Conservation (phyloP, 2,797 vertebrate genomes). For the Lithobates pipiens region DNA sequence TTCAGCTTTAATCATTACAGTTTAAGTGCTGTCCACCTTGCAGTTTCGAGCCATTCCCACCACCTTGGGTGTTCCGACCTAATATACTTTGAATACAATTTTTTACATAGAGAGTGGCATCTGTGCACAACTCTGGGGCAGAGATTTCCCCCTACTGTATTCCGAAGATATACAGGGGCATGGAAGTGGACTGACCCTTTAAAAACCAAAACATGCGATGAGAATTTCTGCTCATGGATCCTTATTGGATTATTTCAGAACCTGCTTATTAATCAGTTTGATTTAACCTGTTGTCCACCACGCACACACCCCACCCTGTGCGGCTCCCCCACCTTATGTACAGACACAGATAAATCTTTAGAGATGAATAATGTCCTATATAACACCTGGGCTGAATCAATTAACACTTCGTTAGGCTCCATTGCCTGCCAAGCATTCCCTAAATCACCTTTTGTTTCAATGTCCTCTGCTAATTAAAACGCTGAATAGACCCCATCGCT, state of each 20-base stretch:
- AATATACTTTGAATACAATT: too few relatives aligned
- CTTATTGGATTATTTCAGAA: conserved; percentile 12
- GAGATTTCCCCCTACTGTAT: too few relatives aligned
- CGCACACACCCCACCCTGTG: background rate
- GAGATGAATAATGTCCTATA: conserved; percentile 38
- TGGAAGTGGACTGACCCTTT: too few relatives aligned
- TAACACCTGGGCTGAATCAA: conserved; percentile 32
- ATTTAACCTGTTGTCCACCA: conserved; percentile 23
- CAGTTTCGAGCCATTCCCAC: too few relatives aligned
- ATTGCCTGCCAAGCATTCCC: conserved; percentile 42
- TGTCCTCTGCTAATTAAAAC: conserved; percentile 55
- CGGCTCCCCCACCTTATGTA: background rate
- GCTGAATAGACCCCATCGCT: conserved; percentile 41
- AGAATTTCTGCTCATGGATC: background rate
- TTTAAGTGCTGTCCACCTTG: too few relatives aligned
- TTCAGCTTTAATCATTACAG: too few relatives aligned
- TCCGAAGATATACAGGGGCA: too few relatives aligned
- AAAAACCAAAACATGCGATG: background rate
- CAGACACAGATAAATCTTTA: conserved; percentile 43
- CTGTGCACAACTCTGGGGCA: too few relatives aligned
- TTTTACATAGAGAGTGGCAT: too few relatives aligned
- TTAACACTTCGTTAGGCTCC: conserved; percentile 55
- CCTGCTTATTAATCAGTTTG: conserved; percentile 29
- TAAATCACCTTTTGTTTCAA: conserved; percentile 58
- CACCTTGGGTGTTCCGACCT: too few relatives aligned